Evolutionary conservation across 2,113 vertebrate genomes (phyloP).

Genomic region (Ammospiza nelsoni): DNA sequence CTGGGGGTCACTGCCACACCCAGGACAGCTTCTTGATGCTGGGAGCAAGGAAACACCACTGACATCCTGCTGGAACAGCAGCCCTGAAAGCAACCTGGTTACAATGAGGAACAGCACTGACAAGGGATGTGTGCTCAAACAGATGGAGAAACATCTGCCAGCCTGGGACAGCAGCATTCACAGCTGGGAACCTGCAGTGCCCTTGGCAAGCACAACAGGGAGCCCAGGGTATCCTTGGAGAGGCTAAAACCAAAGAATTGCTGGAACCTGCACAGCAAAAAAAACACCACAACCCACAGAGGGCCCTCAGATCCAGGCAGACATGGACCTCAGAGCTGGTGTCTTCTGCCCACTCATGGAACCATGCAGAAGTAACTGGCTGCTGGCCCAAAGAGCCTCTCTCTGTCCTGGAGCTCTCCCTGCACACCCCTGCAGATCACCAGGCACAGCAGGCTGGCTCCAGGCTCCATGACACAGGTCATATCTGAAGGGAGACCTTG

Average conservation of each 20-base stretch:
- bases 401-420: not conserved
- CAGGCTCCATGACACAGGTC: accelerated
- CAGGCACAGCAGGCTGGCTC: not conserved
- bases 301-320: not conserved
- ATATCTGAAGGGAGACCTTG: not conserved
- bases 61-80: not conserved
- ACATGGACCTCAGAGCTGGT: not conserved
- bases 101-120: not conserved
- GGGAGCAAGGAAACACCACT: not conserved
- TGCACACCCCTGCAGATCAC: accelerated
- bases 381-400: not conserved
- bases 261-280: not conserved
- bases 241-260: not conserved
- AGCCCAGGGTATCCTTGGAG: not conserved
- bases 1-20: not conserved
- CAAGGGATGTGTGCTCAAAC: not conserved
- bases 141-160: not conserved
- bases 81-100: accelerated
- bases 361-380: accelerated
- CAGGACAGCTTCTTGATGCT: not conserved
- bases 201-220: not conserved
- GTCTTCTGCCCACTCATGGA: not conserved
- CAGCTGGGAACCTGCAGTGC: not conserved
- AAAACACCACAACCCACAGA: not conserved
- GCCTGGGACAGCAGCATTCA: not conserved